Evolutionary conservation across 2,113 vertebrate species (phyloP).

Genomic region (Smithornis capensis): DNA sequence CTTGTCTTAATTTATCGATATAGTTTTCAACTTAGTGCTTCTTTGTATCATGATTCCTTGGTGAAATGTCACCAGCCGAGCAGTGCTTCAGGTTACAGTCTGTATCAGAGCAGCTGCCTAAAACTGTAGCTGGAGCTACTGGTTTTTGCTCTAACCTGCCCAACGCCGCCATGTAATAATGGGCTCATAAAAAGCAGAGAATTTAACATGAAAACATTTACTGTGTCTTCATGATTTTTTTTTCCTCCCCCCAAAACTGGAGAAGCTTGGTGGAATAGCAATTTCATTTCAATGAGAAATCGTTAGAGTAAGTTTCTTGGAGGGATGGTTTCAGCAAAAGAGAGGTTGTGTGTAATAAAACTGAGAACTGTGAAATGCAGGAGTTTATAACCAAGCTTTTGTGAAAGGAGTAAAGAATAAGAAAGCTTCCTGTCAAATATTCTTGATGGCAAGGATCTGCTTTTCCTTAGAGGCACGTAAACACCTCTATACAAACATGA

Average conservation of each 20-base stretch:
- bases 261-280: not conserved
- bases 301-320: not conserved
- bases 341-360: not conserved
- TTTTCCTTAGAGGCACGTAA: not conserved
- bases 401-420: not conserved
- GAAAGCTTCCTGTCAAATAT: not conserved
- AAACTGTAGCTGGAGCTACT: not conserved
- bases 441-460: not conserved
- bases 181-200: not conserved
- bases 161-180: not conserved
- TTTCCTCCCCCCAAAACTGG: fast-evolving
- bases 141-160: not conserved
- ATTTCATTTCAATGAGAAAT: not conserved
- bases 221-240: not conserved
- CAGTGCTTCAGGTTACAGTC: not conserved
- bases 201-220: not conserved
- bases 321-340: not conserved
- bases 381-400: not conserved
- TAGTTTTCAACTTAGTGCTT: not conserved
- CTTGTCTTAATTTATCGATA: slow-evolving; percentile 1
- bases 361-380: not conserved
- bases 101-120: not conserved
- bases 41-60: not conserved
- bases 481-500: not conserved
- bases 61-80: not conserved